phyloP scores from a whole-genome alignment of 1,140 invertebrate species.

The Danaus melanippus region DNA sequence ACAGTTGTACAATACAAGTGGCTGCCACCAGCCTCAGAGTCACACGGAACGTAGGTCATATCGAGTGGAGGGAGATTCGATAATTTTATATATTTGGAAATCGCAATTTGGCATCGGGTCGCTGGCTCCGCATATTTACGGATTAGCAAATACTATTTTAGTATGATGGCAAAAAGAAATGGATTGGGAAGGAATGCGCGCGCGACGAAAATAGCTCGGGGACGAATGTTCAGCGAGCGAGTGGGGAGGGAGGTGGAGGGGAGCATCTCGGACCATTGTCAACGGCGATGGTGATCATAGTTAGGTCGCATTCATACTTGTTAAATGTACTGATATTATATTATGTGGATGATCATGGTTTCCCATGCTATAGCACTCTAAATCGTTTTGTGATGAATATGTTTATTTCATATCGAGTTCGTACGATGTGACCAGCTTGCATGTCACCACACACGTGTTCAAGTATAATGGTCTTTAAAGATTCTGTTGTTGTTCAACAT shows the following conservation, averaged over 20 bases:
- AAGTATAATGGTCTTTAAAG: no score
- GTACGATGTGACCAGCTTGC: no score
- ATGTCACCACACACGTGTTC: no score
- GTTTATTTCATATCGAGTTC: no score
- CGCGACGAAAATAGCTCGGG: conserved; percentile 44
- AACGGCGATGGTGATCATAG: no score
- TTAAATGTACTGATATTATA: no score
- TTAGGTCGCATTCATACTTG: no score
- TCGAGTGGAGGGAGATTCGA: conserved; percentile 6
- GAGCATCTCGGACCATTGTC: no score
- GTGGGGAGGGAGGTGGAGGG: conserved; percentile 10
- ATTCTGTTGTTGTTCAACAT: no score
- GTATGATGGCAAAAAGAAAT: conserved; percentile 43
- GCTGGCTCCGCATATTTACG: conserved; percentile 41
- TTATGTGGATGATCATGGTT: no score
- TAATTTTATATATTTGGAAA: conserved; percentile 2
- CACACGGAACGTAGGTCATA: not conserved
- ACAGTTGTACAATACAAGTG: conserved; percentile 38
- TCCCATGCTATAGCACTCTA: no score
- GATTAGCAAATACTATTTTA: conserved; percentile 49
- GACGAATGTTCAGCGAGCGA: conserved; percentile 29
- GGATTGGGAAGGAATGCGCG: conserved; percentile 45
- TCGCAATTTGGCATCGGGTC: conserved; percentile 13
- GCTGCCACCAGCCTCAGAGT: not conserved
- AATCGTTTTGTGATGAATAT: no score